Percentiles rank a stretch among this genome's conserved stretches.
phyloP scores from a whole-genome alignment of 2,797 vertebrate genomes.

The Anguilla marmorata region DNA sequence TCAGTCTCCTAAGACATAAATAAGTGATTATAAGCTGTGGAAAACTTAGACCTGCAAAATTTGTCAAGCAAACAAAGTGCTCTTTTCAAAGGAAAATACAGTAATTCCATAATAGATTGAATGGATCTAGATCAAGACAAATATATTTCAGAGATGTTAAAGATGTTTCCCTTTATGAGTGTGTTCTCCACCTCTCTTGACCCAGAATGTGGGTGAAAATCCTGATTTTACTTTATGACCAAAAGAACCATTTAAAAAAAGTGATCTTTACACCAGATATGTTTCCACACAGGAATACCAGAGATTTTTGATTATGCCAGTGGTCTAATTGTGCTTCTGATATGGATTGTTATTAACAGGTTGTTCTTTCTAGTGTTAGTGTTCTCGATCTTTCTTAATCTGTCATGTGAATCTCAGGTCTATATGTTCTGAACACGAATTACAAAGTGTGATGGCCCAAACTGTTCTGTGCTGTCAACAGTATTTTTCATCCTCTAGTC shows the following conservation, averaged over 20 bases:
- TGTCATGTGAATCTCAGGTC: not conserved
- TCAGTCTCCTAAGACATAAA: slow-evolving; percentile 8
- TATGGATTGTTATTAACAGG: not conserved
- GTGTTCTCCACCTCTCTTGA: not conserved
- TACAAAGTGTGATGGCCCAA: not conserved
- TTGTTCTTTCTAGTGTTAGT: not conserved
- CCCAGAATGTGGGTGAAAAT: not conserved
- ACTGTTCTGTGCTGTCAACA: not conserved
- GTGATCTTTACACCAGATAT: not conserved
- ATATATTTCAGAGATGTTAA: not conserved
- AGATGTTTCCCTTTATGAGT: not conserved
- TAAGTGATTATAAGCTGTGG: not conserved
- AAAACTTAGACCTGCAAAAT: not conserved
- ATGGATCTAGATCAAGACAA: not conserved
- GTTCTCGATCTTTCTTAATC: not conserved
- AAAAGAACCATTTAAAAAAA: not conserved
- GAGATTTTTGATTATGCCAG: not conserved
- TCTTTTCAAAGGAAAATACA: not conserved
- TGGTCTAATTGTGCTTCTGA: not conserved
- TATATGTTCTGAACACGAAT: not conserved
- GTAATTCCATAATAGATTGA: not conserved
- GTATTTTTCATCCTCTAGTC: not conserved
- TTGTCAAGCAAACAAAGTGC: not conserved
- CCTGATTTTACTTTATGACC: not conserved
- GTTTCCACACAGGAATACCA: not conserved